Base-by-base conservation (phyloP, 2,113 vertebrate genomes). In the Psittacus erithacus region DNA sequence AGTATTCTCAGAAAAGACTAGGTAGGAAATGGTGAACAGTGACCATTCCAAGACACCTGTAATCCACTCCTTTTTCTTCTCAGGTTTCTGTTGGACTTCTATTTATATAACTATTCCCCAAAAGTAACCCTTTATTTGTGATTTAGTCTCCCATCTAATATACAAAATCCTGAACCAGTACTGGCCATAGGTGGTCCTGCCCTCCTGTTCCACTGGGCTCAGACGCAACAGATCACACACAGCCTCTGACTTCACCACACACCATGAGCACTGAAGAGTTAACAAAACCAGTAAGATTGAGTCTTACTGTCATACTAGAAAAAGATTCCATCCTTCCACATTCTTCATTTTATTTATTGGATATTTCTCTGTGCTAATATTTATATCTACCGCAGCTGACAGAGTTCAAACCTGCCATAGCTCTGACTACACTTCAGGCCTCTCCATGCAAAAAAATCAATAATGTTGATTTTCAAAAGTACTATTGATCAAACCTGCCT, bases 391-490 rank as follows among this genome's bases (percentile, higher is more conserved):
- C 41, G 55, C 81, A 88, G n/a, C 65, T 91, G 81, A 55, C 55
- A 89, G 69, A 82, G 12, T 50, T 84, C 46, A 94, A 85, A 62
- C 39, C 57, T 85, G 31, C 85, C 24, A 23, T 33, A 64, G 80
- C 23, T 90, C 59, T 62, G n/a, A 79, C 88, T 93, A 22, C 28
- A 57, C 62, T 69, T 95, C 81, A 95, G 81, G 94, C 31, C 12
- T 89, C 91, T 96, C 64, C 57, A 41, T 28, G 13, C 15, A 81
- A 90, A 67, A 65, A 90, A 96, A 97, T 95, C 92, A 97, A 95
- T 93, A 90, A 62, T 95, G 55, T 19, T 92, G 74, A 96, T 94
- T 95, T 71, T 82, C 82, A 83, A 93, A 96, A 91, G 7, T 53
- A 92, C 89, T 67, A 52, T 75, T 93, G 69, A 85, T 91, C 82